A percentile compares a stretch with the other conserved stretches of the same genome.
Evolutionary conservation across 2,888 invertebrate species (phyloP).

Genomic region (Caenorhabditis sp.): DNA sequence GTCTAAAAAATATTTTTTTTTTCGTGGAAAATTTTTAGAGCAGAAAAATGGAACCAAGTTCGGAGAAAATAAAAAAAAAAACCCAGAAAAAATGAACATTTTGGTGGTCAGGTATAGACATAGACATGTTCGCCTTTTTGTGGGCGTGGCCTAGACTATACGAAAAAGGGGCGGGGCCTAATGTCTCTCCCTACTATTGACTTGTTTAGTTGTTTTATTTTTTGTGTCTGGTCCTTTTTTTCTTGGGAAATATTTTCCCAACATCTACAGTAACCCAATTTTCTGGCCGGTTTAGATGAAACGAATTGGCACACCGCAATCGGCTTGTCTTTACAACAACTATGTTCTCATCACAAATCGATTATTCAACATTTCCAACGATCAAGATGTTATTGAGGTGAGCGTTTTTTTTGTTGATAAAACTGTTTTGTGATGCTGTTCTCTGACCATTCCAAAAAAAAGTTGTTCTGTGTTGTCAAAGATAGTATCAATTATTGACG

Average conservation of each 20-base stretch:
- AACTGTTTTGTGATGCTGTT: background rate
- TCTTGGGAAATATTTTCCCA: too few species aligned
- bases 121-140: too few species aligned
- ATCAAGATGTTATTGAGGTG: conserved; percentile 1
- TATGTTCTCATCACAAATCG: conserved; percentile 52
- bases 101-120: too few species aligned
- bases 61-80: too few species aligned
- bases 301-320: conserved; percentile 11
- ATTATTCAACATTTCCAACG: conserved; percentile 34
- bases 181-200: too few species aligned
- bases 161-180: too few species aligned
- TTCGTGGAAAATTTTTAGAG: background rate
- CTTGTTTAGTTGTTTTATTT: too few species aligned
- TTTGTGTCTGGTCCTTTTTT: too few species aligned
- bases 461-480: background rate
- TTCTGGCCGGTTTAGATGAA: conserved; percentile 30
- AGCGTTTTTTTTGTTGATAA: background rate
- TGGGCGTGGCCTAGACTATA: too few species aligned
- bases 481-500: background rate
- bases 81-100: too few species aligned
- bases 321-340: conserved; percentile 50
- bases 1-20: background rate
- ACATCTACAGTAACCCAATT: background rate
- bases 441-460: background rate
- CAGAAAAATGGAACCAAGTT: too few species aligned